Evolutionary conservation across 2,888 invertebrate genomes (phyloP).

Genomic region (Synanthedon andrenaeformis): DNA sequence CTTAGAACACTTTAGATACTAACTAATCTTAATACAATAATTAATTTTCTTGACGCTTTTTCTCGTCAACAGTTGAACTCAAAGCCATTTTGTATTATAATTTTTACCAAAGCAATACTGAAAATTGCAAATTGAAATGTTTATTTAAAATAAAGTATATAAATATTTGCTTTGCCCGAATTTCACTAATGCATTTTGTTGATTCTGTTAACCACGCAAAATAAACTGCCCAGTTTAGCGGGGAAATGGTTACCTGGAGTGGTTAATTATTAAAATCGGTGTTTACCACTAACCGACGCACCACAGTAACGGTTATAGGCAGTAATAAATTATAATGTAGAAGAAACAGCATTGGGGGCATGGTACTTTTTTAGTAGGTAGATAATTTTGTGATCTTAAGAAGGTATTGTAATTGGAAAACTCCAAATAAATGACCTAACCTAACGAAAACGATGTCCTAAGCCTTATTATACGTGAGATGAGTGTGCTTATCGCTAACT

Average conservation of each 20-base stretch:
- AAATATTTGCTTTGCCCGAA: background rate
- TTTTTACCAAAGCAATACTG: too few species aligned
- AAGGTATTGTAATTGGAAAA: too few species aligned
- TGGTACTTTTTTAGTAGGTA: too few species aligned
- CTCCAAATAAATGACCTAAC: background rate
- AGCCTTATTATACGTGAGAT: background rate
- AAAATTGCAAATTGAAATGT: constrained; percentile 4
- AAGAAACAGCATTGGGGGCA: too few species aligned
- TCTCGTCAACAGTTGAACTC: too few species aligned
- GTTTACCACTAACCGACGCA: constrained; percentile 1
- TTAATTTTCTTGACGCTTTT: too few species aligned
- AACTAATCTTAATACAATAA: too few species aligned
- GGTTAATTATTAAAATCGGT: constrained; percentile 6
- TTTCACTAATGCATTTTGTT: background rate
- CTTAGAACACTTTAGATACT: too few species aligned
- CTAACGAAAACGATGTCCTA: background rate
- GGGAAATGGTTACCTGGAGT: background rate
- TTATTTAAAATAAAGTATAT: constrained; percentile 3
- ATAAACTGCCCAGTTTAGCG: constrained; percentile 1
- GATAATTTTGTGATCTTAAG: too few species aligned
- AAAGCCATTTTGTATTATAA: too few species aligned
- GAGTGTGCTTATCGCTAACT: background rate
- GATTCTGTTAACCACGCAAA: background rate
- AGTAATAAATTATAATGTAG: too few species aligned
- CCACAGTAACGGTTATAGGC: background rate